These are phyloP conservation scores for Pseudoips prasinana DNA, from an alignment of 2,888 invertebrate species.

Conservation along the genomic window DNA sequence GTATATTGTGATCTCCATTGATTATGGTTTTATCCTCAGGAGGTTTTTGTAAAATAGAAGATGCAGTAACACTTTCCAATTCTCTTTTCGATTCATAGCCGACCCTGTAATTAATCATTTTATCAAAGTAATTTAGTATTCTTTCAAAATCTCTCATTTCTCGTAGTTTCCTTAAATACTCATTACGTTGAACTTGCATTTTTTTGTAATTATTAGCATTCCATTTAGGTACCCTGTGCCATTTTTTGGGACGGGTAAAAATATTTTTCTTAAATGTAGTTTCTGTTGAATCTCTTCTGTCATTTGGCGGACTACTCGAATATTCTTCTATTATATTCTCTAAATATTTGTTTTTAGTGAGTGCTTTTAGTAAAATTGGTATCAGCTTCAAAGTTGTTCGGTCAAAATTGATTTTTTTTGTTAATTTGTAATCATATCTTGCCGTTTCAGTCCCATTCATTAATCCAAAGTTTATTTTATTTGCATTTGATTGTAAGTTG, in stretches of 20 bases:
- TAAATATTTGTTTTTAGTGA: conserved; percentile 52
- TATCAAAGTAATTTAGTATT: conserved; percentile 61
- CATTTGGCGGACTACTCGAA: conserved; percentile 38
- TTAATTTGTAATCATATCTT: conserved; percentile 43
- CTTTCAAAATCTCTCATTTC: conserved; percentile 61
- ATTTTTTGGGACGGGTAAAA: conserved; percentile 43
- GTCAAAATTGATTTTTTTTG: conserved; percentile 45
- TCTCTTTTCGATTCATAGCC: too few relatives aligned
- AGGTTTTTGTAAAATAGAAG: too few relatives aligned
- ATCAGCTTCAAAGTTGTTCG: conserved; percentile 51
- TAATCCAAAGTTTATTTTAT: conserved; percentile 35
- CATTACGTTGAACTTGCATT: conserved; percentile 30
- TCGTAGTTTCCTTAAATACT: conserved; percentile 61
- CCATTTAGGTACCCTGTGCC: conserved; percentile 40
- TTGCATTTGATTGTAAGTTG: conserved; percentile 32
- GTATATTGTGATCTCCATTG: too few relatives aligned
- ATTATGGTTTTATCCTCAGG: too few relatives aligned
- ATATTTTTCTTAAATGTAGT: conserved; percentile 42
- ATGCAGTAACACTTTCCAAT: too few relatives aligned
- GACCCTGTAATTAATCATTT: too few relatives aligned
- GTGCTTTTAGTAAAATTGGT: conserved; percentile 55
- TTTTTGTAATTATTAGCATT: conserved; percentile 46
- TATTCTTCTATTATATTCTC: conserved; percentile 51
- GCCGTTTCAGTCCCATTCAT: conserved; percentile 48
- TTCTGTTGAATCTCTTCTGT: conserved; percentile 40